Base-by-base conservation (phyloP, 2,888 invertebrate genomes). In the Pseudanteris insignis region DNA sequence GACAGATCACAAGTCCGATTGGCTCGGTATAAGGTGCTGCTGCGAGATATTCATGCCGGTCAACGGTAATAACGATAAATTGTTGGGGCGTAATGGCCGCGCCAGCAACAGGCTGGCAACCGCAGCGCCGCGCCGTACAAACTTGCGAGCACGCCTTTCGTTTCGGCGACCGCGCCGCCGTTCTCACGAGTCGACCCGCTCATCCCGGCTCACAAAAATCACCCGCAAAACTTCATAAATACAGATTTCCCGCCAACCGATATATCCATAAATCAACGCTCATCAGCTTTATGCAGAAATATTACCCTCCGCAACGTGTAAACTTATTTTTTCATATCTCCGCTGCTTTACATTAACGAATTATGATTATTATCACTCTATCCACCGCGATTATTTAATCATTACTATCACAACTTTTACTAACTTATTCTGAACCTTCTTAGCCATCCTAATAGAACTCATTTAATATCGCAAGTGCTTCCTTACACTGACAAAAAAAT, bases 51-150 rank as follows among this genome's bases (percentile, higher is more conserved):
- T 74, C 73, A 70, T 73, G 71, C 70, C 66, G 71, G 71, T 71
- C 73, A 70, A 67, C 66, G 69, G 72, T 72, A 73, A 73, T 72
- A 73, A 74, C 74, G 70, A 74, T 74, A 73, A 74, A 74, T 73
- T 71, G 72, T 67, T 63, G 43, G 68, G 60, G 65, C 69, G 67
- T 72, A 71, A 73, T 69, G 69, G 67, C 62, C 64, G 67, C 53
- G 46, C 53, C 58, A 37, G 51, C 61, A 47, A 30, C 57, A 59
- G 63, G 36, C 57, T 47, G 30, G 61, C 59, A 50, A 51, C 58
- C 44, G 47, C 54, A 14, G 48, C 21, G 48, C 32, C 12, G 48
- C 21, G 48, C 32, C 12, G 8, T 37, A 48, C 57, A 50, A 50
- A 60, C 62, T 54, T 41, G 62, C 41, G 41, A 58, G 37, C 51